Evolutionary conservation across 2,888 invertebrate genomes (phyloP), one percentile per base, ranked within the genome.

Genomic region (Lithosia quadra): DNA sequence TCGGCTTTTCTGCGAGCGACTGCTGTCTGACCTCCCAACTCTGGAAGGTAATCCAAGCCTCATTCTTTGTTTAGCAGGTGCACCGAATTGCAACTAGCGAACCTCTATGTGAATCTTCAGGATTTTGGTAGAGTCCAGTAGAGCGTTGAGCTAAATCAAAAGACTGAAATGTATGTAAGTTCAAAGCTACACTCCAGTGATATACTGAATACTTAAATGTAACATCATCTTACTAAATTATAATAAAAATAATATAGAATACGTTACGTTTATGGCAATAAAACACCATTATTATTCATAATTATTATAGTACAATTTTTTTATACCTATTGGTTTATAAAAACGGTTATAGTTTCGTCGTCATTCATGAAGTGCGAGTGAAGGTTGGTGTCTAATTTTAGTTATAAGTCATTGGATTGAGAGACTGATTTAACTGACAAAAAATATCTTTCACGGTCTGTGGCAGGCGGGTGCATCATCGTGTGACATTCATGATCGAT

Each of bases 381-480:
- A 81, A 82, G 82, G 78, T 76, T 66, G 65, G 57, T 72, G 78
- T 75, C 81, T 78, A 78, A 78, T 73, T 81, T 80, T 80, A 64
- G 67, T 56, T 11, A 56, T 62, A 33, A 69, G 67, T 73, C 79
- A 77, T 76, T 77, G 73, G 68, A 65, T 78, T 76, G 74, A 58
- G n/a, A 58, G 24, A 56, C 56, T 24, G n/a, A 58, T n/a, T 33
- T 33, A 28, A 49, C 9, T 68, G 59, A 60, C 57, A 80, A 76
- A 83, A 84, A 83, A 69, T 74, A 78, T 74, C 77, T 79, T 85
- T 84, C 84, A 84, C 77, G 86, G 77, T 75, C 74, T 63, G 63
- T 28, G 71, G 73, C 74, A 71, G 64, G 65, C 65, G 63, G 74
- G 72, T 75, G 76, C 74, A 78, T 78, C 78, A 71, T 79, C 80